Evolutionary conservation across 2,797 vertebrate genomes (phyloP), one percentile per base, ranked within the genome.

Genomic region (Bovichtus diacanthus): DNA sequence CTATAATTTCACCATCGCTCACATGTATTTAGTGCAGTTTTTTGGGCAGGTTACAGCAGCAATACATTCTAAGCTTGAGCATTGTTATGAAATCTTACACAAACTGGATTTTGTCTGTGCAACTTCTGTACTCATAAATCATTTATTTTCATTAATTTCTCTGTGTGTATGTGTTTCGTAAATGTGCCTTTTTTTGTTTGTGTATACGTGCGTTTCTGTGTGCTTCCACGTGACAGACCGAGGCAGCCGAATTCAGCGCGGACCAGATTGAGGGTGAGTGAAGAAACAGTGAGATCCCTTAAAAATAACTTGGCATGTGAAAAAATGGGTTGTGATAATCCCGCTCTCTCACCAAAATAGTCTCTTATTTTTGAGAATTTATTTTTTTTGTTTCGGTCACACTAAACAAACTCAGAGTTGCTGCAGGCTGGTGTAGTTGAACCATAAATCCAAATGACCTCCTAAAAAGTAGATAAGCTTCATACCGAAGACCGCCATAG

Each of bases 191-290:
- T 29, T 11, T n/a, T n/a, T 36, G 12, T 61, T 18, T 74, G 0
- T 51, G 47, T 63, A 9, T 65, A 34, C 46, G 60, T 54, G 23
- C 0, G 1, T 74, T 31, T 46, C 10, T 71, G 41, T 86, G 60
- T 76, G 0, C 85, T 83, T 70, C 44, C 23, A 29, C 27, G 53
- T 81, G 47, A 84, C 89, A 93, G 92, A 47, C 88, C 6, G 91
- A 97, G 77, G 0, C 0, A 18, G 41, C 6, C 15, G 41, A 19
- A 0, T 98, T 99, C 96, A 76, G 96, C 81, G 88, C 97, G 81
- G 98, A 99, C 87, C 96, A 99, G 96, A 93, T 99, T 92, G 97
- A 95, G 88, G 98, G 98, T 99, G 96, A 99, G 98, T 97, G 80
- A 34, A 70, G 38, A 76, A 47, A 66, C 31, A 3, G 0, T 31